Percentiles rank a stretch among this genome's conserved stretches.
Evolutionary conservation across 64 coral and sea anemone species (phyloP).

Genomic region (Porites lutea): DNA sequence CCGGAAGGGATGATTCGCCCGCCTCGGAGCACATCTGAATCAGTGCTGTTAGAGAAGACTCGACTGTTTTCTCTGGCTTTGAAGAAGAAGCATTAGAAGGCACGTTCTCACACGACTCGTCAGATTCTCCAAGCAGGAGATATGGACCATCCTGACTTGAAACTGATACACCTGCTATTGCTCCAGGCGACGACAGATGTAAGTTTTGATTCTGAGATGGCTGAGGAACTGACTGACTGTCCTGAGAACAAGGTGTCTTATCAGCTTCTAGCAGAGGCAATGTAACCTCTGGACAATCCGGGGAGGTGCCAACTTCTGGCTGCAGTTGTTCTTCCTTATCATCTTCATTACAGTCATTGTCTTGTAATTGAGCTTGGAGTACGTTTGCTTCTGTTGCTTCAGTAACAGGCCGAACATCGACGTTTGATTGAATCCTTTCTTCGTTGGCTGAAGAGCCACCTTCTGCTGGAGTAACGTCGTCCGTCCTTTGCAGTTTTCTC

Average conservation of each 20-base stretch:
- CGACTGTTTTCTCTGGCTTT: background rate
- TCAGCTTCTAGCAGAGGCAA: background rate
- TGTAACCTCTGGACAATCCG: background rate
- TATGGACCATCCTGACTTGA: background rate
- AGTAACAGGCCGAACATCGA: background rate
- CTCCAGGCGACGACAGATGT: too few species aligned
- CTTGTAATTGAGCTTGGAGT: background rate
- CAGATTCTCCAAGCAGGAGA: background rate
- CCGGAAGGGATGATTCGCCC: background rate
- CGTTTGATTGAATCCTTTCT: background rate
- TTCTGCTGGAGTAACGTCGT: background rate
- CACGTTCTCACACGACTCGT: background rate
- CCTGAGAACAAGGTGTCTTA: background rate
- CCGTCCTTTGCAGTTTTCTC: slow-evolving; percentile 7
- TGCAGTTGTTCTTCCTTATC: background rate
- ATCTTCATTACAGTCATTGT: background rate
- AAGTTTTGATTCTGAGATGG: background rate
- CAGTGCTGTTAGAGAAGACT: slow-evolving; percentile 20
- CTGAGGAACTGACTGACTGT: background rate
- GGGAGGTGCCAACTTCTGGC: background rate
- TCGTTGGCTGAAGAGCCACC: background rate
- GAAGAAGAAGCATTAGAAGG: background rate
- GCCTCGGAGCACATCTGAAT: slow-evolving; percentile 26
- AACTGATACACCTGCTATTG: background rate
- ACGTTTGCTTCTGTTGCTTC: too few species aligned